Evolutionary conservation across 2,113 vertebrate genomes (phyloP).

Genomic region (Rhineura floridana): DNA sequence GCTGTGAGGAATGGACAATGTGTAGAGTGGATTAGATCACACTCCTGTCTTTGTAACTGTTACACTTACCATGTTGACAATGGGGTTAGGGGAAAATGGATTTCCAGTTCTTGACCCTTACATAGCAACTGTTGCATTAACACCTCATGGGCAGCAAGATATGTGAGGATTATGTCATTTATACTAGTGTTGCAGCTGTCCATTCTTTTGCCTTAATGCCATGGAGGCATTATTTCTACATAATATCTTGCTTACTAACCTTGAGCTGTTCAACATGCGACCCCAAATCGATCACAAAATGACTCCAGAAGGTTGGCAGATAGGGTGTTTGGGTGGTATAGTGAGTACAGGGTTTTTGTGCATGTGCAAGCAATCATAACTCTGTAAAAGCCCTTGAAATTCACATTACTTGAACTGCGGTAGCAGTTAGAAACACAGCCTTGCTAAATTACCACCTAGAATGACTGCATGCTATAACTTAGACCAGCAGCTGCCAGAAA

Average conservation of each 20-base stretch:
- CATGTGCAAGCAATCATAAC: not conserved
- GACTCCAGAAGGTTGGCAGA: not conserved
- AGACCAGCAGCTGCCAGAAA: slow-evolving; percentile 40
- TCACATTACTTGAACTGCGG: not conserved
- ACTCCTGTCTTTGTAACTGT: not conserved
- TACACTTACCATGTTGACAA: too few species aligned
- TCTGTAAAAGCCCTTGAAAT: not conserved
- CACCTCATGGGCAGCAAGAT: not conserved
- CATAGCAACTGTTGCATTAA: not conserved
- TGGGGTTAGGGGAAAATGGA: not conserved
- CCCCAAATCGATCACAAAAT: not conserved
- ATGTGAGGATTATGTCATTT: not conserved
- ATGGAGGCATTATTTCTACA: not conserved
- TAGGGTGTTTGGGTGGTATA: not conserved
- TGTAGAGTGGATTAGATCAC: not conserved
- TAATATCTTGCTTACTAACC: not conserved
- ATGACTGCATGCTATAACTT: slow-evolving; percentile 21
- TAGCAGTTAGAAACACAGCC: slow-evolving; percentile 8
- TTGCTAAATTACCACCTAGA: slow-evolving; percentile 29
- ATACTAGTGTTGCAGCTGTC: not conserved
- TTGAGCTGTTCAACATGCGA: not conserved
- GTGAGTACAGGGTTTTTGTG: not conserved
- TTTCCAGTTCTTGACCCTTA: not conserved
- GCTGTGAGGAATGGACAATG: not conserved
- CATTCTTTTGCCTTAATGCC: not conserved